These are phyloP conservation scores for Pandemis heparana DNA, from an alignment of 2,888 invertebrate species.

Conservation along the genomic window DNA sequence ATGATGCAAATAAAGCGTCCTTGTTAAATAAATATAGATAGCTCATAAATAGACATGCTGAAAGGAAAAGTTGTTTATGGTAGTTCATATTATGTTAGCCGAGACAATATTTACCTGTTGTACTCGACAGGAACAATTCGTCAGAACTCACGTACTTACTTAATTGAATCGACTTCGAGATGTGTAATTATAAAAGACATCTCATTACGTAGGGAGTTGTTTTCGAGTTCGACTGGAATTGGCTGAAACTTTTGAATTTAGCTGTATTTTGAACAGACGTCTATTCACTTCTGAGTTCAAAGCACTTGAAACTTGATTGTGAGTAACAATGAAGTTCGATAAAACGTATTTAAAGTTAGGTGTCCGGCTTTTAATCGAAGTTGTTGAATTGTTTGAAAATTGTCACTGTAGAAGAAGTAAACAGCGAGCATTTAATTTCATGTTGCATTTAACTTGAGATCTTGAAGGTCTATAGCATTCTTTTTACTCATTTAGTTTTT, in stretches of 20 bases:
- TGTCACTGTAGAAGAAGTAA: background rate
- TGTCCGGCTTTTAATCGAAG: conserved; percentile 13
- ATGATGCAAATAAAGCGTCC: background rate
- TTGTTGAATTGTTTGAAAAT: conserved; percentile 8
- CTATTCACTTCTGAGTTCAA: conserved; percentile 26
- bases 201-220: conserved; percentile 17
- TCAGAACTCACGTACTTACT: conserved; percentile 20
- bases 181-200: conserved; percentile 29
- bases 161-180: conserved; percentile 29
- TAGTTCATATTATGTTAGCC: conserved; percentile 4
- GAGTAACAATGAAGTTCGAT: background rate
- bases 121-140: conserved; percentile 16
- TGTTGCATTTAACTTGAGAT: too few relatives aligned
- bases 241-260: conserved; percentile 35
- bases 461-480: too few relatives aligned
- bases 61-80: conserved; percentile 1
- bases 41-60: background rate
- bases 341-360: conserved; percentile 22
- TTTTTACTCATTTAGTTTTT: too few relatives aligned
- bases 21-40: background rate
- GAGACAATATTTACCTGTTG: conserved; percentile 16
- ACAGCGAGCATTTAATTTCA: background rate
- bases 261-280: conserved; percentile 21
- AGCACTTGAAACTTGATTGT: conserved; percentile 26
- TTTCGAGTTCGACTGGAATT: conserved; percentile 11